Evolutionary conservation across 2,113 vertebrate species (phyloP).

Genomic region (Hystrix brachyura): DNA sequence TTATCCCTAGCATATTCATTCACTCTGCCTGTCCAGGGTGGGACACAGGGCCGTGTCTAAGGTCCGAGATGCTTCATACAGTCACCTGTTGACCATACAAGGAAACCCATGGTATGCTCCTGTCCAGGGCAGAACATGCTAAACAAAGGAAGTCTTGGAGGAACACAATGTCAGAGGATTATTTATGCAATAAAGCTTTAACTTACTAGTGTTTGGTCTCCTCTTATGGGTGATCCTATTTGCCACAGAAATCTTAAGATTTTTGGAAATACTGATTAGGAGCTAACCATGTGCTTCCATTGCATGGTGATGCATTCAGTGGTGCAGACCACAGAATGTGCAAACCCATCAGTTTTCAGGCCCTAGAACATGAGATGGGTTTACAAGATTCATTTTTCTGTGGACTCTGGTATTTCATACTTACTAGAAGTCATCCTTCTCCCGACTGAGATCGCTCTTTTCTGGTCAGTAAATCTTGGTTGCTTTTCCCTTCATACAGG

Average conservation of each 20-base stretch:
- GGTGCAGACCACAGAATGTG: neutral
- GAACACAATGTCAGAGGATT: neutral
- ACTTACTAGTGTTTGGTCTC: constrained; percentile 29
- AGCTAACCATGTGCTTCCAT: neutral
- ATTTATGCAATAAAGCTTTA: constrained; percentile 10
- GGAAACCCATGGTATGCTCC: neutral
- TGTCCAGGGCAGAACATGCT: neutral
- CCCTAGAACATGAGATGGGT: neutral
- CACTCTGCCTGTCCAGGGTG: neutral
- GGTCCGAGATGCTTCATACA: neutral
- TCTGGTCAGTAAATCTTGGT: constrained; percentile 44
- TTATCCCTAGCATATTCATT: neutral
- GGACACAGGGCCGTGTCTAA: rapidly evolving
- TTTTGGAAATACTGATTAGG: neutral
- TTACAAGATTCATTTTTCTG: neutral
- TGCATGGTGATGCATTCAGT: neutral
- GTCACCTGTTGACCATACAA: neutral
- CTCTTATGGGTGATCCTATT: neutral
- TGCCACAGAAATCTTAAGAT: constrained; percentile 33
- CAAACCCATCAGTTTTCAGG: neutral
- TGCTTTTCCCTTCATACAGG: neutral
- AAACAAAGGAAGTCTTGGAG: neutral
- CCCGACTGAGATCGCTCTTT: neutral
- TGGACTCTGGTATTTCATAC: neutral
- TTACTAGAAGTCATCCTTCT: neutral